Evolutionary conservation across 2,888 invertebrate species (phyloP).

Genomic region (Eupithecia tripunctaria): DNA sequence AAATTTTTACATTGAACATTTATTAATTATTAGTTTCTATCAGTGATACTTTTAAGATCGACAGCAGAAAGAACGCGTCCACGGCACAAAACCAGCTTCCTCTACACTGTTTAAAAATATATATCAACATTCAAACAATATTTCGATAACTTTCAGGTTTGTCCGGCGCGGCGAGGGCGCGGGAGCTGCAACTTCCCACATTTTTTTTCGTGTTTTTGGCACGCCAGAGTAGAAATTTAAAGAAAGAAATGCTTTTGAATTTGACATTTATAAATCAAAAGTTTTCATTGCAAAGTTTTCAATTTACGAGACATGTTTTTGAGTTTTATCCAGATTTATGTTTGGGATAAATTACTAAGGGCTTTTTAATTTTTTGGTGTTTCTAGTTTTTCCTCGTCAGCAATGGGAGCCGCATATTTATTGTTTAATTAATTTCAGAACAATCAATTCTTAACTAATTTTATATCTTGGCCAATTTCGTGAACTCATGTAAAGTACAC

Average conservation of each 20-base stretch:
- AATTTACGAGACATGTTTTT: not conserved
- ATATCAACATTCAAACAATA: slow-evolving; percentile 12
- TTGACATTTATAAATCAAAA: not conserved
- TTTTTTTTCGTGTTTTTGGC: slow-evolving; percentile 8
- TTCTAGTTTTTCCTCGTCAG: not conserved
- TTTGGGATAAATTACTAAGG: too few species aligned
- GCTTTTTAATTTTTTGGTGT: not conserved
- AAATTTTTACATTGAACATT: not conserved
- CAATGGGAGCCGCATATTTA: slow-evolving; percentile 53
- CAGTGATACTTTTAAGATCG: not conserved
- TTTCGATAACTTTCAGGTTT: slow-evolving; percentile 20
- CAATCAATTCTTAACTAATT: slow-evolving; percentile 34
- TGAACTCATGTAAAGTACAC: slow-evolving; percentile 68
- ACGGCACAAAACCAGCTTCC: slow-evolving; percentile 18
- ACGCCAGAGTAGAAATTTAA: not conserved
- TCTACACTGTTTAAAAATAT: slow-evolving; percentile 11
- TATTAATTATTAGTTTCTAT: not conserved
- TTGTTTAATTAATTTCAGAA: slow-evolving; percentile 17
- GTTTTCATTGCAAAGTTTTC: not conserved
- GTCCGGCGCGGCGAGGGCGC: slow-evolving; percentile 12
- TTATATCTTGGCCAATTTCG: slow-evolving; percentile 64
- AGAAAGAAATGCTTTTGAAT: not conserved
- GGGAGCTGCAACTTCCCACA: not conserved
- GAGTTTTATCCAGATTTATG: not conserved
- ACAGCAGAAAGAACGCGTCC: slow-evolving; percentile 25